phyloP scores from a whole-genome alignment of 92 coral and sea anemone genomes.

The Scolanthus callimorphus region DNA sequence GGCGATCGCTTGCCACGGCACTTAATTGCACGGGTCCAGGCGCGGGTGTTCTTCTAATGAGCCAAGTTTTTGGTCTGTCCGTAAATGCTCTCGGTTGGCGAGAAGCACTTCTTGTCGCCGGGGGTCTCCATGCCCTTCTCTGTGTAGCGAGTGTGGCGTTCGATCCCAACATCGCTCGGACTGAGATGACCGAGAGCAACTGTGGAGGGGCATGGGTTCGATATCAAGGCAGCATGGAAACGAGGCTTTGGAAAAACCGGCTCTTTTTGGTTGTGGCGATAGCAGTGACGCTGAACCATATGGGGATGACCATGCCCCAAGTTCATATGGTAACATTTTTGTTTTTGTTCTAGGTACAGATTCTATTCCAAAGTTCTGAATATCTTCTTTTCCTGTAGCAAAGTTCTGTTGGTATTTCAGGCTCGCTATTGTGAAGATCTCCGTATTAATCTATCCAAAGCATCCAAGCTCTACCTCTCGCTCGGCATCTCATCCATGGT shows the following conservation, averaged over 20 bases:
- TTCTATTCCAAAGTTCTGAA: too few relatives aligned
- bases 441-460: neutral
- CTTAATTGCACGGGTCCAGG: neutral
- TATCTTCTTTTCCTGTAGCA: too few relatives aligned
- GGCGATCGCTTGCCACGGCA: neutral
- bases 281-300: neutral
- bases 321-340: neutral
- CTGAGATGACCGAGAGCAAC: neutral
- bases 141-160: neutral
- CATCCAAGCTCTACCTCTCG: neutral
- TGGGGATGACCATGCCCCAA: neutral
- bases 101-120: neutral
- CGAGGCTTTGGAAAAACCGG: neutral
- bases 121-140: neutral
- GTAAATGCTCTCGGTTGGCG: neutral
- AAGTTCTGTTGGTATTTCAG: neutral
- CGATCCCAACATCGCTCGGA: neutral
- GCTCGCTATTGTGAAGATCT: neutral
- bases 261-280: neutral
- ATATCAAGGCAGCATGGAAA: neutral
- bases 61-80: neutral
- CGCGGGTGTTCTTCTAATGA: neutral
- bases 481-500: neutral
- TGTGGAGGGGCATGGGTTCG: neutral
- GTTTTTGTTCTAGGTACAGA: too few relatives aligned